A percentile compares a stretch with the other conserved stretches of the same genome.
phyloP scores from a whole-genome alignment of 2,888 invertebrate species.

The Aricia artaxerxes region DNA sequence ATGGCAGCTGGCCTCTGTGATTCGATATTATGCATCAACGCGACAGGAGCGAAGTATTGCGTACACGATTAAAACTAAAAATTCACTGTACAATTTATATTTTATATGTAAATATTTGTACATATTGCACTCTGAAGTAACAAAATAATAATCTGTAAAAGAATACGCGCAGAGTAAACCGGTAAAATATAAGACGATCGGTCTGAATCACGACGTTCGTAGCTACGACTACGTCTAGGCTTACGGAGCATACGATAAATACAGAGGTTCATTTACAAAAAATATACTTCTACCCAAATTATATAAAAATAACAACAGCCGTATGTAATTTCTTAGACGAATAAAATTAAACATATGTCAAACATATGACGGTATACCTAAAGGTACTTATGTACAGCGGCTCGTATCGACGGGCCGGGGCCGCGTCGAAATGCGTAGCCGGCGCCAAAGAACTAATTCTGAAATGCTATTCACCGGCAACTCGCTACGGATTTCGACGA shows the following conservation, averaged over 20 bases:
- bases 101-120: slow-evolving; percentile 84
- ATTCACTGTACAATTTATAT: slow-evolving; percentile 78
- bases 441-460: not conserved
- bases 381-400: slow-evolving; percentile 72
- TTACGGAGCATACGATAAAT: slow-evolving; percentile 79
- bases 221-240: slow-evolving; percentile 71
- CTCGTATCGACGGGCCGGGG: not conserved
- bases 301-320: slow-evolving; percentile 82
- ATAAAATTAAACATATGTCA: slow-evolving; percentile 81
- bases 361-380: slow-evolving; percentile 79
- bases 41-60: slow-evolving; percentile 72
- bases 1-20: slow-evolving; percentile 64
- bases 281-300: slow-evolving; percentile 80
- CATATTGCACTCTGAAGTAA: slow-evolving; percentile 86
- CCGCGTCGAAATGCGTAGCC: not conserved
- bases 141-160: slow-evolving; percentile 75
- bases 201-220: slow-evolving; percentile 75
- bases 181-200: slow-evolving; percentile 70
- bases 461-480: not conserved
- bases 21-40: slow-evolving; percentile 76
- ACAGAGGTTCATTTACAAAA: slow-evolving; percentile 79
- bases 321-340: slow-evolving; percentile 81
- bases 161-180: slow-evolving; percentile 69
- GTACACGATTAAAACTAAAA: slow-evolving; percentile 79
- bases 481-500: not conserved